Base-by-base conservation (phyloP, 2,113 vertebrate genomes). In the Monarcha castaneiventris region DNA sequence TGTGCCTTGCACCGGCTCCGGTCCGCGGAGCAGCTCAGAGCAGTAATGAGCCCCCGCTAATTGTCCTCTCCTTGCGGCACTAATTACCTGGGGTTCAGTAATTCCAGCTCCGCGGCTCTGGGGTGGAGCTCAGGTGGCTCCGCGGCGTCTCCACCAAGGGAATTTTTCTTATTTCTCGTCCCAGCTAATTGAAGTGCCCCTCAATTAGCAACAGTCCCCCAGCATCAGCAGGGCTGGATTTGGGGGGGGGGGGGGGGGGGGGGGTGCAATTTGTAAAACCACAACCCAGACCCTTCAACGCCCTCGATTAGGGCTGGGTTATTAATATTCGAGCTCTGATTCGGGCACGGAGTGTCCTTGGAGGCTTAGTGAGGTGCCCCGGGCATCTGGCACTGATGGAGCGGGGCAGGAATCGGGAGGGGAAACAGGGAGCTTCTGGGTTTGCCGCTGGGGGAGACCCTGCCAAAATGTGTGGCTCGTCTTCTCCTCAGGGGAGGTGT, bases 41-140 rank as follows among this genome's bases (percentile, higher is more conserved):
- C 79, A 2, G 35, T 88, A 83, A 94, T 61, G 71, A 96, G 27
- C 79, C 79, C 48, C 72, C 13, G 80, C 59, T 96, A 68, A 62
- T 89, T 92, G 81, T 27, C 73, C 58, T 59, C 35, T 74, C 78
- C 77, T 17, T 58, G 89, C 93, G 46, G 93, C 69, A 10, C 89
- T 95, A 89, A 96, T 96, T 92, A 96, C 83, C 84, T 32, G 63
- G 49, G 64, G 58, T 49, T 75, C 54, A 23, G 58, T 43, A 3
- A 9, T 63, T 76, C 21, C 80, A 91, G 73, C 80, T 55, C 7
- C 5, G 2, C 19, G 2, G 62, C 71, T 64, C 87, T 12, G 3
- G 10, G 46, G 8, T 3, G 54, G 49, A 80, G 84, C 61, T 58
- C 84, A 52, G 25, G 15, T n/a, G 56, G 48, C 39, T 72, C 83